These are phyloP conservation scores for Drosophila tsacasi DNA, from an alignment of 1,140 invertebrate genomes.

Conservation along the genomic window DNA sequence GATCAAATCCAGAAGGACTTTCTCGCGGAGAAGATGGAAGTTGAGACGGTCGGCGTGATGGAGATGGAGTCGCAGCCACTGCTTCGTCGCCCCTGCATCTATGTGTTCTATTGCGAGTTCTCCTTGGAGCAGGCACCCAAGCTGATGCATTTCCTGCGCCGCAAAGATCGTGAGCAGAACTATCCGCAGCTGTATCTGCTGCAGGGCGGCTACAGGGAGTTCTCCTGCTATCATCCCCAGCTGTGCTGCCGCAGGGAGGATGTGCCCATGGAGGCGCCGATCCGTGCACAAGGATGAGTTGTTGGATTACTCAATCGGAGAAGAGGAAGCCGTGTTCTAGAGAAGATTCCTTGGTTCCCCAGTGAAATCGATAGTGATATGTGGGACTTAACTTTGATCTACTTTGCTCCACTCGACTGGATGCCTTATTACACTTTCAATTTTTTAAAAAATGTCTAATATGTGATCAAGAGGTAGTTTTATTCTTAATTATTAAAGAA, in stretches of 20 bases:
- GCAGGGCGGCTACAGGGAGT: constrained; percentile 96
- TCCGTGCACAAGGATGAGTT: too few species aligned
- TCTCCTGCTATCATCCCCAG: constrained; percentile 89
- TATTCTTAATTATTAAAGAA: too few species aligned
- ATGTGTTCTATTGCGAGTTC: constrained; percentile 99
- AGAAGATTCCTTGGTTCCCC: too few species aligned
- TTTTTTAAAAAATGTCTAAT: too few species aligned
- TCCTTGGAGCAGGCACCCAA: constrained; percentile 97
- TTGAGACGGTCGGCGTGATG: neutral
- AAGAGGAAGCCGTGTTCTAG: neutral
- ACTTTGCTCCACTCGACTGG: too few species aligned
- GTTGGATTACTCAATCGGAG: too few species aligned
- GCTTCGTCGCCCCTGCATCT: constrained; percentile 86
- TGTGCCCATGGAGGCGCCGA: neutral
- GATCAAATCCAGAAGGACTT: constrained; percentile 89
- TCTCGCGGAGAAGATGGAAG: neutral
- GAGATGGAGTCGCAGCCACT: constrained; percentile 85
- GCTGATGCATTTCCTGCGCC: constrained; percentile 93
- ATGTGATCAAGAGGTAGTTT: too few species aligned
- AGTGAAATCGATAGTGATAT: too few species aligned
- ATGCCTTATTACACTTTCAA: too few species aligned
- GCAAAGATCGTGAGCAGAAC: constrained; percentile 92
- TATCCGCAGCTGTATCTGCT: constrained; percentile 98
- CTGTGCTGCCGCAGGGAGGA: constrained; percentile 90
- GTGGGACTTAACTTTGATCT: too few species aligned